These are phyloP conservation scores for Saxicola maurus DNA, from an alignment of 2,797 vertebrate species.

Conservation along the genomic window DNA sequence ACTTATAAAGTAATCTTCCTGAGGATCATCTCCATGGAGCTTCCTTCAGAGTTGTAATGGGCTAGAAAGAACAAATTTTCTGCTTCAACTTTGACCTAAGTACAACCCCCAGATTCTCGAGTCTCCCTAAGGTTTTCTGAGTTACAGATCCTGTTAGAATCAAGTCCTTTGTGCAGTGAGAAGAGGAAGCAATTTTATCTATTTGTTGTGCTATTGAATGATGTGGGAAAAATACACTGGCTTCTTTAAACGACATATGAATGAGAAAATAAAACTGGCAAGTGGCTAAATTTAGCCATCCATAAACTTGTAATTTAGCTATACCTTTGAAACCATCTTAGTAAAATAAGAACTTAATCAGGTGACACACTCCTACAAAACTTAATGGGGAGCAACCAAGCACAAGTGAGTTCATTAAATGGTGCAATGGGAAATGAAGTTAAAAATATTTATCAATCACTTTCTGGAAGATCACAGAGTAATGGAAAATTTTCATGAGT, in stretches of 20 bases:
- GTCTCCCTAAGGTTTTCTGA: background rate
- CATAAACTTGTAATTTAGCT: background rate
- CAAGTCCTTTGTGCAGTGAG: background rate
- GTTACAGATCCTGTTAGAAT: background rate
- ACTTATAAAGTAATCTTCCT: background rate
- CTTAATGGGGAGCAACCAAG: background rate
- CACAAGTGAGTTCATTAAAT: background rate
- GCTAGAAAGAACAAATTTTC: background rate
- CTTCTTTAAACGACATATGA: background rate
- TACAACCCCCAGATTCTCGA: background rate
- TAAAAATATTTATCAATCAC: background rate
- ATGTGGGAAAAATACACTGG: background rate
- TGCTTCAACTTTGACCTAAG: background rate
- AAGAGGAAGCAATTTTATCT: background rate
- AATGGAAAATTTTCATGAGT: background rate
- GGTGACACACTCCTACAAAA: background rate
- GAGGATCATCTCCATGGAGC: background rate
- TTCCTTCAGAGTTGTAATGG: background rate
- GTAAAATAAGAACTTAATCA: background rate
- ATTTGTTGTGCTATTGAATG: background rate
- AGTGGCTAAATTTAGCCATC: background rate
- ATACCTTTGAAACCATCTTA: background rate
- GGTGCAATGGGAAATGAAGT: background rate
- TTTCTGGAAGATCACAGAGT: background rate
- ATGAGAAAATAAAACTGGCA: background rate